Percentiles rank a stretch among this genome's conserved stretches.
phyloP scores from a whole-genome alignment of 2,113 vertebrate genomes.

The Danionella cerebrum region DNA sequence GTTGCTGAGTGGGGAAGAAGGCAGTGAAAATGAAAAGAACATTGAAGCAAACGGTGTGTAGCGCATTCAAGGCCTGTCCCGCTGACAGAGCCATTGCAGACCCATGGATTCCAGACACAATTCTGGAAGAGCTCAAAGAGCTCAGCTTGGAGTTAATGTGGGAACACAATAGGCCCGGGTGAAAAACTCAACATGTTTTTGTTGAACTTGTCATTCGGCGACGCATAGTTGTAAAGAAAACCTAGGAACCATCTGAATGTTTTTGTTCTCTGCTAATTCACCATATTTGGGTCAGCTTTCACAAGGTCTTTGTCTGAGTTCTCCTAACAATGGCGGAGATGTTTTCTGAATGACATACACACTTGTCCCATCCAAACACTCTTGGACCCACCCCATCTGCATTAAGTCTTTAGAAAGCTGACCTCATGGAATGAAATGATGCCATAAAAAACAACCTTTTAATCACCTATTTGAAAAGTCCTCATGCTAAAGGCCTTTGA shows the following conservation, averaged over 20 bases:
- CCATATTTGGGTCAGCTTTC: conserved; percentile 64
- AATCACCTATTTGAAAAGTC: conserved; percentile 28
- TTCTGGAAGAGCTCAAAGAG: conserved; percentile 67
- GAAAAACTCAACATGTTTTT: conserved; percentile 71
- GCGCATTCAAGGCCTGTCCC: conserved; percentile 60
- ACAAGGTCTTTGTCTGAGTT: conserved; percentile 56
- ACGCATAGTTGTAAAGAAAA: conserved; percentile 64
- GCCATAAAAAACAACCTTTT: conserved; percentile 40
- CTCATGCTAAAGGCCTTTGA: conserved; percentile 26
- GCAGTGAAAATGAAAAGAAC: conserved; percentile 44
- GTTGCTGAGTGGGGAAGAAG: conserved; percentile 43
- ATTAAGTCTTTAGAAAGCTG: conserved; percentile 50
- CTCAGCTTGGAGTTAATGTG: conserved; percentile 71
- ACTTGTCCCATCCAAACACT: conserved; percentile 49
- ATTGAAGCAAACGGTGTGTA: conserved; percentile 53
- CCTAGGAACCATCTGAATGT: conserved; percentile 72
- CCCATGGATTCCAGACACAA: conserved; percentile 66
- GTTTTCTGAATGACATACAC: conserved; percentile 57
- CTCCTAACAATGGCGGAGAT: conserved; percentile 60
- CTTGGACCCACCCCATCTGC: conserved; percentile 54
- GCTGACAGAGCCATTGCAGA: conserved; percentile 63
- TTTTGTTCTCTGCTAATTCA: conserved; percentile 66
- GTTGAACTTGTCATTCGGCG: conserved; percentile 72
- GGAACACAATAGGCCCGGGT: conserved; percentile 65
- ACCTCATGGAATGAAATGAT: conserved; percentile 48